Base-by-base conservation (phyloP, 2,797 vertebrate genomes). In the Streptopelia turtur region DNA sequence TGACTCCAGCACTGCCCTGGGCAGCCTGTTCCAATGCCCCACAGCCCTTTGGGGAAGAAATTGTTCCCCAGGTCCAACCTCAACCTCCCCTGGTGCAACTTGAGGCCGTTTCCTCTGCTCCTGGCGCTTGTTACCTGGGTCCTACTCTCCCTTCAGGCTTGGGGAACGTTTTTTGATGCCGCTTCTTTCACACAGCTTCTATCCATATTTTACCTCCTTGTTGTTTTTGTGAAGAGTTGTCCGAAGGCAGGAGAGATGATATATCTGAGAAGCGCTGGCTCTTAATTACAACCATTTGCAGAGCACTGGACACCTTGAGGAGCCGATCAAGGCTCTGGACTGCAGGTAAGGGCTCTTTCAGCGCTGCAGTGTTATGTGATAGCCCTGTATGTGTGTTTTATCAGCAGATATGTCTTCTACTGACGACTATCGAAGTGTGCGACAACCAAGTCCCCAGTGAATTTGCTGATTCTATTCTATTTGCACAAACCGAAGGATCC, bases 281-380 rank as follows among this genome's bases (percentile, higher is more conserved):
- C 56, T 50, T 16, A 8, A 15, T 4, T 8, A 11, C 41, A 92
- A 35, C 30, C 21, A 1, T 45, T 2, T 59, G 56, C 65, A 90
- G 55, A 49, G 20, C 30, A 21, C 3, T 16, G 71, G 35, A 23
- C 64, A 37, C 1, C 25, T 28, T 0, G 3, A 79, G 72, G 21
- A 74, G 65, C n/a, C n/a, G 52, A 33, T 20, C 25, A 21, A 33
- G 77, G 65, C 61, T 50, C 33, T 49, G 52, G 22, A 24, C 47
- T 66, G 82, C 33, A 43, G 43, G 63, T 82, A 18, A 69, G 75
- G n/a, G 59, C 47, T 43, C 39, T 17, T 16, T 21, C 35, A 52
- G 66, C 66, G 5, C 43, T 16, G 8, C 4, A 21, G 31, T 72
- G 15, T 37, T 37, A 37, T 1, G 3, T 0, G 4, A 14, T 17